phyloP scores from a whole-genome alignment of 1,140 invertebrate species.

The Tetragonula clypearis region DNA sequence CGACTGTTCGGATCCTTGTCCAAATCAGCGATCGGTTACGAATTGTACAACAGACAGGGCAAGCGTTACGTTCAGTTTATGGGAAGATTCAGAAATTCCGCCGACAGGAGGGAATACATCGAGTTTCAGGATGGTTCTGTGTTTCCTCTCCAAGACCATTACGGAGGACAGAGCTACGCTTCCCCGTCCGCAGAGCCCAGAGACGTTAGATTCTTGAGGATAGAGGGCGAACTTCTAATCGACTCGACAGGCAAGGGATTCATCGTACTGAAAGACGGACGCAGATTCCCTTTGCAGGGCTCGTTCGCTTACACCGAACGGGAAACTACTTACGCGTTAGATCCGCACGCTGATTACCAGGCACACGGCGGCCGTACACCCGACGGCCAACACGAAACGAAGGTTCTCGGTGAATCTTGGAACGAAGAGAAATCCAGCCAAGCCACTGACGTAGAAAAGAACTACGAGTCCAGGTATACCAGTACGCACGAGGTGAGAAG shows the following conservation, averaged over 20 bases:
- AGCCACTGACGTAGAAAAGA: constrained; percentile 19
- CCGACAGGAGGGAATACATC: constrained; percentile 69
- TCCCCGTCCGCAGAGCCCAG: constrained; percentile 19
- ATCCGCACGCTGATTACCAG: constrained; percentile 4
- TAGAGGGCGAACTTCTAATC: constrained; percentile 71
- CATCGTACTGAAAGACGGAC: constrained; percentile 70
- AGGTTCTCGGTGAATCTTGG: constrained; percentile 59
- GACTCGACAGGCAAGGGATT: constrained; percentile 65
- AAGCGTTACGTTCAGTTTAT: constrained; percentile 71
- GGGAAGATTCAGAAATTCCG: constrained; percentile 64
- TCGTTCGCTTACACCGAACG: constrained; percentile 67
- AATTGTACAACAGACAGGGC: constrained; percentile 61
- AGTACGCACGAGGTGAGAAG: constrained; percentile 66
- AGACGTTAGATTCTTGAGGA: constrained; percentile 56
- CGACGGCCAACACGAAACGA: constrained; percentile 15
- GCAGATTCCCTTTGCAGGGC: constrained; percentile 71
- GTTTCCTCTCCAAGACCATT: constrained; percentile 70
- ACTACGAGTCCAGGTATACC: constrained; percentile 66
- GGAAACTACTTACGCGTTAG: constrained; percentile 62
- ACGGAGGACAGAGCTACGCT: constrained; percentile 59
- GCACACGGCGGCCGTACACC: not conserved
- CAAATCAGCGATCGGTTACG: constrained; percentile 55
- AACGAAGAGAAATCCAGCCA: constrained; percentile 54
- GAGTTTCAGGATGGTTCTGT: constrained; percentile 73
- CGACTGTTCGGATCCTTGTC: constrained; percentile 67